Conservation (phyloP, 2,797 vertebrate genomes). For the Phalanger gymnotis region DNA sequence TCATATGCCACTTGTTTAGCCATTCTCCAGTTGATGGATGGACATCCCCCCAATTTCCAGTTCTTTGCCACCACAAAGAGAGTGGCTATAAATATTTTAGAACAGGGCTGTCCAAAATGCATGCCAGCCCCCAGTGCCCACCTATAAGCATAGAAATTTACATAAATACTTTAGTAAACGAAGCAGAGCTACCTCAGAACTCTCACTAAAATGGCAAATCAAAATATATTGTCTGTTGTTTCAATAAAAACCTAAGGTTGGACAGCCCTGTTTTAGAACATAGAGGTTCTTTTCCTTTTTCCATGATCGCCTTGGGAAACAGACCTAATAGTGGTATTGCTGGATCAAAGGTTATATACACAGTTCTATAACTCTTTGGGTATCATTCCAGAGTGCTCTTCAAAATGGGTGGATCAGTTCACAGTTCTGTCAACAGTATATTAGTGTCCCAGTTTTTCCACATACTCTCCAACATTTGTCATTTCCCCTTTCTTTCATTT, state of each 20-base stretch:
- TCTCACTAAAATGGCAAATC: too few species aligned
- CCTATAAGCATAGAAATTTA: too few species aligned
- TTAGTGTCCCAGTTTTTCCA: too few species aligned
- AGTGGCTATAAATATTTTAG: not conserved
- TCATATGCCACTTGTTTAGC: too few species aligned
- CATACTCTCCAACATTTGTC: not conserved
- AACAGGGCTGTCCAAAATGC: too few species aligned
- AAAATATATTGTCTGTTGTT: too few species aligned
- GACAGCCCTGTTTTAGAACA: not conserved
- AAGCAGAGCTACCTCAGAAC: too few species aligned
- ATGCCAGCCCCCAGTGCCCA: too few species aligned
- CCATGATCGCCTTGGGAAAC: not conserved
- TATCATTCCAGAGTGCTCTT: not conserved
- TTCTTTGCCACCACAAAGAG: not conserved
- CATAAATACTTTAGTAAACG: too few species aligned
- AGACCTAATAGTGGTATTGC: not conserved
- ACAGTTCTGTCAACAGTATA: too few species aligned
- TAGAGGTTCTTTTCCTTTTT: not conserved
- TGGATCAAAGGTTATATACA: not conserved
- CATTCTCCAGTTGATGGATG: too few species aligned
- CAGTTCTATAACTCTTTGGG: not conserved
- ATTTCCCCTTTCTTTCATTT: not conserved
- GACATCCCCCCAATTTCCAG: not conserved
- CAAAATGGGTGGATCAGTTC: not conserved
- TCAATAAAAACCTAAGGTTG: too few species aligned